A percentile compares a stretch with the other conserved stretches of the same genome.
Evolutionary conservation across 1,140 invertebrate species (phyloP).

Genomic region (Luehdorfia chinensis): DNA sequence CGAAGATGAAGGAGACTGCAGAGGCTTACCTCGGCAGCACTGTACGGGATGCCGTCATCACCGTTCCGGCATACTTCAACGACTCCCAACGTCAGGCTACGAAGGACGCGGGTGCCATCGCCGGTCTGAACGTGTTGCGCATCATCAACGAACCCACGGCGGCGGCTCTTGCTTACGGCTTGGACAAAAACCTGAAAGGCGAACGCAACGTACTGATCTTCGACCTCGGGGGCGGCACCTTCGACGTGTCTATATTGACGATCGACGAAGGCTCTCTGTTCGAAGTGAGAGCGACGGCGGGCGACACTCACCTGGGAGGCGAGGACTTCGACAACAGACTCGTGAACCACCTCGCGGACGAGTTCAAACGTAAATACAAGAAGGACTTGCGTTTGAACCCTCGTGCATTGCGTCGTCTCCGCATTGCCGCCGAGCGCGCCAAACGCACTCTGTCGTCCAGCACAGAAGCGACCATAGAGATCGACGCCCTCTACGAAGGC

Average conservation of each 20-base stretch:
- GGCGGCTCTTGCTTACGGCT: neutral
- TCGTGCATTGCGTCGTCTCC: constrained; percentile 75
- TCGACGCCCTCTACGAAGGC: constrained; percentile 59
- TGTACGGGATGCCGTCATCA: constrained; percentile 85
- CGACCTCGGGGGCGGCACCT: constrained; percentile 6
- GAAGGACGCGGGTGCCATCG: constrained; percentile 1
- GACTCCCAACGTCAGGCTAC: constrained; percentile 89
- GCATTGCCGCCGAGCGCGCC: constrained; percentile 77
- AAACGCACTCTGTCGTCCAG: constrained; percentile 64
- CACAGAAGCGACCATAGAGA: constrained; percentile 63
- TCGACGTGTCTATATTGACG: constrained; percentile 85
- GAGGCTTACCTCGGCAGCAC: constrained; percentile 85
- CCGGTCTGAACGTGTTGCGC: constrained; percentile 2
- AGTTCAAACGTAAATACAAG: constrained; percentile 73
- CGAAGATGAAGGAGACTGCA: constrained; percentile 90
- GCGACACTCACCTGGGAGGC: constrained; percentile 75
- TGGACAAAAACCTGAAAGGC: constrained; percentile 6
- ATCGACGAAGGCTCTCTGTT: constrained; percentile 78
- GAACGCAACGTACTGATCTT: constrained; percentile 33
- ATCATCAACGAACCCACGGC: constrained; percentile 8
- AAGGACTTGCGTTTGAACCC: constrained; percentile 66
- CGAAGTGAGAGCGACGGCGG: constrained; percentile 82
- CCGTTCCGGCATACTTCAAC: constrained; percentile 94
- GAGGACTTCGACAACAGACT: constrained; percentile 79
- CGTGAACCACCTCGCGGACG: constrained; percentile 81